Conservation (phyloP, 2,888 invertebrate species). For the Hydrotaea diabolus region DNA sequence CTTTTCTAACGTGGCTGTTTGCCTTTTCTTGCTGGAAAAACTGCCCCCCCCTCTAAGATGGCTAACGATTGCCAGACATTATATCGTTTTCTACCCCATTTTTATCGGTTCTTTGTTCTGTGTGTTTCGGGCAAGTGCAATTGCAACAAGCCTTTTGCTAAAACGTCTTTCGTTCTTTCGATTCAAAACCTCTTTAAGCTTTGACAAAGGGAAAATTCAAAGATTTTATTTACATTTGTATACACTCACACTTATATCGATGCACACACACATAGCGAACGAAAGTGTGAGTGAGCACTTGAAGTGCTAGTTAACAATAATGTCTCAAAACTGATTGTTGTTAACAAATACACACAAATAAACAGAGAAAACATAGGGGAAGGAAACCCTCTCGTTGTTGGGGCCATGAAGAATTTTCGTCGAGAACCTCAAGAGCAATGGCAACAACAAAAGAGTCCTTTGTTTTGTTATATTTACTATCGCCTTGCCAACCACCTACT, state of each 20-base stretch:
- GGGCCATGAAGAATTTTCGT: background rate
- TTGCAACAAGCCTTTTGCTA: background rate
- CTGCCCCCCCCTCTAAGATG: too few relatives aligned
- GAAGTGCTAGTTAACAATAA: background rate
- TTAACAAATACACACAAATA: constrained; percentile 12
- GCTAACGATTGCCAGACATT: too few relatives aligned
- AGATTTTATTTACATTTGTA: background rate
- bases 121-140: too few relatives aligned
- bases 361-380: constrained; percentile 8
- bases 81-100: too few relatives aligned
- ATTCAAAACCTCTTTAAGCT: background rate
- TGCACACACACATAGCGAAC: background rate
- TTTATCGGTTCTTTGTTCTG: too few relatives aligned
- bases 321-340: background rate
- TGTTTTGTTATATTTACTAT: constrained; percentile 5
- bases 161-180: background rate
- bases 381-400: too few relatives aligned
- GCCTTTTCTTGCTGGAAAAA: too few relatives aligned
- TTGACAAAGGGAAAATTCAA: background rate
- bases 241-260: background rate
- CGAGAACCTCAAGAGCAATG: background rate
- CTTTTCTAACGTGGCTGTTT: too few relatives aligned
- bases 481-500: background rate
- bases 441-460: constrained; percentile 18
- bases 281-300: too few relatives aligned